Evolutionary conservation across 2,113 vertebrate genomes (phyloP).

Genomic region (Pseudonaja textilis): DNA sequence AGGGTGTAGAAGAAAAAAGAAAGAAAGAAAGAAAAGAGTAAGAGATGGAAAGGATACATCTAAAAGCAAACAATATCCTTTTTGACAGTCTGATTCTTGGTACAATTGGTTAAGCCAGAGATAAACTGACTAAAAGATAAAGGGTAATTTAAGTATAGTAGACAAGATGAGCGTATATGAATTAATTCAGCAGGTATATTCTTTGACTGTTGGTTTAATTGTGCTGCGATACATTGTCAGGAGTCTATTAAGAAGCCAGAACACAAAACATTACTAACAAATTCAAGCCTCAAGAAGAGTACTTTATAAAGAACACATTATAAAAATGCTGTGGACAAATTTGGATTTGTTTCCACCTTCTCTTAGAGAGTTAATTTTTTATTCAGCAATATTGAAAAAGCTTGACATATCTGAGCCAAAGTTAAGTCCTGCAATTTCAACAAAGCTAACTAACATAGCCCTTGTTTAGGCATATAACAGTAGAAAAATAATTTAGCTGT

Average conservation of each 20-base stretch:
- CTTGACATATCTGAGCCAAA: not conserved
- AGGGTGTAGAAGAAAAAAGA: too few species aligned
- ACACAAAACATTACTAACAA: not conserved
- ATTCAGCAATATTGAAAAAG: conserved; percentile 21
- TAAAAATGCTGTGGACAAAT: not conserved
- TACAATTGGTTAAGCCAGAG: too few species aligned
- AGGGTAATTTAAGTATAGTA: too few species aligned
- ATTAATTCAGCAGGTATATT: conserved; percentile 26
- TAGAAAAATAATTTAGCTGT: not conserved
- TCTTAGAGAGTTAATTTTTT: conserved; percentile 27
- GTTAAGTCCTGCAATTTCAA: not conserved
- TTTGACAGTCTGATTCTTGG: too few species aligned
- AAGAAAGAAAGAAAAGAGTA: too few species aligned
- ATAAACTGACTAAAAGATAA: too few species aligned
- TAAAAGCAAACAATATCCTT: too few species aligned
- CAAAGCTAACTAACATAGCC: not conserved
- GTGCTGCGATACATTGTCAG: not conserved
- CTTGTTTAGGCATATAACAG: not conserved
- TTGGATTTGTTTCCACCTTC: not conserved
- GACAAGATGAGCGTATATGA: too few species aligned
- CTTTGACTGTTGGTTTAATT: conserved; percentile 8
- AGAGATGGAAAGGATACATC: too few species aligned
- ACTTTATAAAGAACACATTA: not conserved
- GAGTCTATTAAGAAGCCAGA: conserved; percentile 4
- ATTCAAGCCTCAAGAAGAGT: not conserved